Evolutionary conservation across 2,797 vertebrate species (phyloP).

Genomic region (Urocyon cinereoargenteus): DNA sequence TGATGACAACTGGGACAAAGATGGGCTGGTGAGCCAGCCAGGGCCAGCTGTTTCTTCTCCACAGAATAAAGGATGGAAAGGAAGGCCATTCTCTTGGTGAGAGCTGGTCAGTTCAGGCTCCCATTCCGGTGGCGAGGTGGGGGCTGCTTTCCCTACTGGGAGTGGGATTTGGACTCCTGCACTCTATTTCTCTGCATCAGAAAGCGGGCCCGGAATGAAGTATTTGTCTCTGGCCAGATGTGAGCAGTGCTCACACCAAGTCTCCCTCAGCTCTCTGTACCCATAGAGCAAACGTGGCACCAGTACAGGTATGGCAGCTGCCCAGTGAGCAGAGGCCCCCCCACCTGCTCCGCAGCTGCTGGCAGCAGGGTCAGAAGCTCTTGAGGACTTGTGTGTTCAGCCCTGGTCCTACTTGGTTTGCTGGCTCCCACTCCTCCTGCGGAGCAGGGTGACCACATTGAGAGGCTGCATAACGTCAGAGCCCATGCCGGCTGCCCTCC

Average conservation of each 20-base stretch:
- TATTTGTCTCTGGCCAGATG: background rate
- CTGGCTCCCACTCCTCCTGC: background rate
- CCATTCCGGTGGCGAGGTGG: rapidly evolving
- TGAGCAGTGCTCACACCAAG: background rate
- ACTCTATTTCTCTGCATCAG: background rate
- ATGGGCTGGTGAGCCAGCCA: rapidly evolving
- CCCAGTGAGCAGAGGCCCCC: rapidly evolving
- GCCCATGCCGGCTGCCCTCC: background rate
- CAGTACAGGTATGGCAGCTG: rapidly evolving
- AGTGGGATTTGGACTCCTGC: background rate
- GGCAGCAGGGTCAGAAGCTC: background rate
- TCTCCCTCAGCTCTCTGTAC: background rate
- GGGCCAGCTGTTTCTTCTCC: background rate
- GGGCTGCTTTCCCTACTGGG: background rate
- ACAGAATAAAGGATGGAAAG: rapidly evolving
- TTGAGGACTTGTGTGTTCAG: background rate
- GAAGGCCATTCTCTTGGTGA: background rate
- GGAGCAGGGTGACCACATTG: background rate
- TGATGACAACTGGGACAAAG: background rate
- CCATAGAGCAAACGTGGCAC: rapidly evolving
- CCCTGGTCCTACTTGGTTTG: background rate
- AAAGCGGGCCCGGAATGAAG: background rate
- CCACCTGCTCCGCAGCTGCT: rapidly evolving
- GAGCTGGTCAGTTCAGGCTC: background rate
- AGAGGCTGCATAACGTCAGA: background rate